Base-by-base conservation (phyloP, 2,113 vertebrate species). In the Pica pica region DNA sequence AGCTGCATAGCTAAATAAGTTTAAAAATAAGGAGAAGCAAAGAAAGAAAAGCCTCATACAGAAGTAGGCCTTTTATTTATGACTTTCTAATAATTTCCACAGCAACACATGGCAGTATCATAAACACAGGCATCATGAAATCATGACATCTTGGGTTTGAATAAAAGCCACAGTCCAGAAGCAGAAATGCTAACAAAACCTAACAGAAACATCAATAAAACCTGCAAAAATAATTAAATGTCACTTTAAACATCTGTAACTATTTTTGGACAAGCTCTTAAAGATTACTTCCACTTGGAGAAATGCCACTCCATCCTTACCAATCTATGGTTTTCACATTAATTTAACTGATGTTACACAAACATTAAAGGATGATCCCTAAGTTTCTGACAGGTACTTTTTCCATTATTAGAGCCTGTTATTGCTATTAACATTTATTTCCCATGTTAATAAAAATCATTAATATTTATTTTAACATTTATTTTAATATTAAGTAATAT, bases 231-330 rank as follows among this genome's bases (percentile, higher is more conserved):
- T 81, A 87, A 95, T 90, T 46, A 91, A 85, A 93, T 30, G 22
- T 33, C 50, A 95, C 76, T 79, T 93, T 84, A 96, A 94, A 71
- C 65, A 88, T 85, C 83, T 87, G 23, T 53, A 87, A 94, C 20
- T 28, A 30, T 71, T 95, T 96, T 49, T 89, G 67, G 74, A 88
- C 24, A 95, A 92, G 28, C 47, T 92, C 50, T 94, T 82, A 86
- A 90, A 91, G n/a, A 92, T 59, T 93, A 93, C 61, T 95, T 93
- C 52, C 42, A 65, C 82, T 91, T 96, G 65, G 71, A 97, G 60
- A 92, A 97, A 97, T 64, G 76, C 33, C 53, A 93, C 28, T 60
- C 7, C 39, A 39, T 89, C 82, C 59, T 76, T 83, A 92, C 17
- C 46, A 96, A 83, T 64, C 30, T 35, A 57, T 21, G 37, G 11